Percentiles rank a stretch among this genome's conserved stretches.
Evolutionary conservation across 2,113 vertebrate genomes (phyloP).

Genomic region (Thunnus maccoyii): DNA sequence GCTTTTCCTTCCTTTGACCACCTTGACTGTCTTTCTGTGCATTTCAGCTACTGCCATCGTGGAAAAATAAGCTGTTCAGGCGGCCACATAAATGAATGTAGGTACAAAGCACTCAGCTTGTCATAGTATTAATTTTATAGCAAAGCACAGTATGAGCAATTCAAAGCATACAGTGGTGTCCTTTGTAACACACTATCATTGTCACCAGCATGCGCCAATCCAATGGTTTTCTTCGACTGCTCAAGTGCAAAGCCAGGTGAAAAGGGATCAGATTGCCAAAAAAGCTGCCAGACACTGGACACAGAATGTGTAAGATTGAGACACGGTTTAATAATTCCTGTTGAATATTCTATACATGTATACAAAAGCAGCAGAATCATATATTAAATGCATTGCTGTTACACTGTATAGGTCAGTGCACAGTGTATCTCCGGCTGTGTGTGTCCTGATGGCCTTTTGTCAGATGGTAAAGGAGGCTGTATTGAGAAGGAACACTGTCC

Average conservation of each 20-base stretch:
- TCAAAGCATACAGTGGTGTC: neutral
- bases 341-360: neutral
- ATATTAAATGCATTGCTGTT: neutral
- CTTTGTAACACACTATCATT: slow-evolving; percentile 39
- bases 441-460: slow-evolving; percentile 88
- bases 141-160: neutral
- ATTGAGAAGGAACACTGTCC: slow-evolving; percentile 86
- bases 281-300: slow-evolving; percentile 90
- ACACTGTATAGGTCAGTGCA: slow-evolving; percentile 83
- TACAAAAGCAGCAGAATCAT: neutral
- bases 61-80: slow-evolving; percentile 69
- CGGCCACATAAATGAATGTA: slow-evolving; percentile 16
- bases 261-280: slow-evolving; percentile 89
- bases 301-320: slow-evolving; percentile 89
- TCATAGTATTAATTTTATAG: neutral
- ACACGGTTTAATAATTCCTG: neutral
- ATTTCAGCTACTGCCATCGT: slow-evolving; percentile 84
- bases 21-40: slow-evolving; percentile 39
- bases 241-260: slow-evolving; percentile 66
- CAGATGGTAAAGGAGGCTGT: slow-evolving; percentile 87
- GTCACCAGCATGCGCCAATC: slow-evolving; percentile 86
- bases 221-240: slow-evolving; percentile 92
- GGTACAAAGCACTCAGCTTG: slow-evolving; percentile 23
- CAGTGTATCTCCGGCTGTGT: slow-evolving; percentile 91
- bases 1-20: neutral